Conservation (phyloP, 2,888 invertebrate genomes). For the Patella pellucida region DNA sequence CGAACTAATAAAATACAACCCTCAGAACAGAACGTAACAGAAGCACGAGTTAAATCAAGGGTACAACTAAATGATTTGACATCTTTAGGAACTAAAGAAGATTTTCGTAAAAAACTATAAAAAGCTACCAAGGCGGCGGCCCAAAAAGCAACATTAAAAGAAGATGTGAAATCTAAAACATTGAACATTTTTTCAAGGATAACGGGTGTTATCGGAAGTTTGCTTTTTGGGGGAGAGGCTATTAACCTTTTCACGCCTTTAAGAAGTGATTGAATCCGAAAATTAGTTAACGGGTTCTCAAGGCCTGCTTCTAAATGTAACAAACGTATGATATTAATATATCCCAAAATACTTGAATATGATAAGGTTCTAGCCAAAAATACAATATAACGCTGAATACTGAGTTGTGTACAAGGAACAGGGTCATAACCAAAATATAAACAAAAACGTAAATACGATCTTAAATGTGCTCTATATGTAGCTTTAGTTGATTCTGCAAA, state of each 20-base stretch:
- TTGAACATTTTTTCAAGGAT: no score
- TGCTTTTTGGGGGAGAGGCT: no score
- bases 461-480: not conserved
- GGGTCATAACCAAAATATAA: not conserved
- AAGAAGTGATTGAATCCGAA: not conserved
- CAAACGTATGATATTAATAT: constrained; percentile 3
- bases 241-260: no score
- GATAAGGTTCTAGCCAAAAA: not conserved
- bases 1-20: not conserved
- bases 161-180: no score
- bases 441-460: not conserved
- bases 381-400: not conserved
- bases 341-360: not conserved
- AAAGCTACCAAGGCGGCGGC: not conserved
- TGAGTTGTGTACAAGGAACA: not conserved
- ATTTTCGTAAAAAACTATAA: not conserved
- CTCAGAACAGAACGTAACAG: not conserved
- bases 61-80: not conserved
- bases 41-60: not conserved
- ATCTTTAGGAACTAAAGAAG: not conserved
- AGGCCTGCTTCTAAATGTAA: not conserved
- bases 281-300: not conserved
- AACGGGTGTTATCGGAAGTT: no score
- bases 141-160: not conserved
- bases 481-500: not conserved